Evolutionary conservation across 2,113 vertebrate genomes (phyloP).

Genomic region (Sturnira hondurensis): DNA sequence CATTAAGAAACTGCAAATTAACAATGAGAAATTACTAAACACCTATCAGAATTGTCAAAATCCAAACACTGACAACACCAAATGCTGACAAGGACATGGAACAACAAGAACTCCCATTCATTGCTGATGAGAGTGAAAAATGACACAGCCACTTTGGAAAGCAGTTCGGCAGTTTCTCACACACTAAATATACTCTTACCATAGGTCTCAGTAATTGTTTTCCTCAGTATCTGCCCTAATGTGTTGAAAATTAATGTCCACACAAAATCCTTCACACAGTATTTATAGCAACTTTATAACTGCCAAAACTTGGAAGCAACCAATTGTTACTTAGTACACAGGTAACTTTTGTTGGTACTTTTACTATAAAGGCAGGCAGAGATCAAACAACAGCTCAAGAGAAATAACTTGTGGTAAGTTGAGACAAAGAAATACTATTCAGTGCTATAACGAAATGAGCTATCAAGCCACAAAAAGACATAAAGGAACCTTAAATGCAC

Average conservation of each 20-base stretch:
- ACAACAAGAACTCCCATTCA: neutral
- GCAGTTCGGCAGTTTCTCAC: neutral
- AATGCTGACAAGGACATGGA: neutral
- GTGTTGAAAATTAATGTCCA: neutral
- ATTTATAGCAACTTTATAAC: neutral
- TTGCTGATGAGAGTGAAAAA: neutral
- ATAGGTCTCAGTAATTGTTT: neutral
- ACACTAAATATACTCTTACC: neutral
- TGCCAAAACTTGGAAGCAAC: neutral
- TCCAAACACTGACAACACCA: neutral
- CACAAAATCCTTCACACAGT: neutral
- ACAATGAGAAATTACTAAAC: neutral
- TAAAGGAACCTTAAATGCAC: neutral
- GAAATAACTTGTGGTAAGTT: neutral
- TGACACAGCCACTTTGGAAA: neutral
- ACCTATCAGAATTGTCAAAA: neutral
- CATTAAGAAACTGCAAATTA: neutral
- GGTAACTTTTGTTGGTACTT: neutral
- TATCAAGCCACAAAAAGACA: neutral
- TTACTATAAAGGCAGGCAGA: neutral
- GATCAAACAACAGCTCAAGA: neutral
- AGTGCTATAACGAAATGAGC: neutral
- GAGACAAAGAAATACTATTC: neutral
- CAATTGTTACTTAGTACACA: neutral
- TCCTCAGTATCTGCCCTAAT: neutral